Base-by-base conservation (phyloP, 2,888 invertebrate genomes). In the Papilio demoleus region DNA sequence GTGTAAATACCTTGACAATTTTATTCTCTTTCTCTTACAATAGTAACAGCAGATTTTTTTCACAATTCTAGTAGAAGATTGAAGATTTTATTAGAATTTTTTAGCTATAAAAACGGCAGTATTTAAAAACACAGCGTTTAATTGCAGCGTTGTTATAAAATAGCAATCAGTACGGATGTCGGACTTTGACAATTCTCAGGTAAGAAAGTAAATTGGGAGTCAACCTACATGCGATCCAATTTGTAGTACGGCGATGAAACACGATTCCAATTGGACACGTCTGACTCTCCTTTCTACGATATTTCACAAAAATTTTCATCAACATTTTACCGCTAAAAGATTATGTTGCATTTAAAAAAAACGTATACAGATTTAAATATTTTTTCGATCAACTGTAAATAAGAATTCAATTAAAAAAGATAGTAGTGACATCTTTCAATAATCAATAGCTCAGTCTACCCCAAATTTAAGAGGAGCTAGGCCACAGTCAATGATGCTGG, bases 221-320 rank as follows among this genome's bases (percentile, higher is more conserved):
- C 38, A 60, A 60, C 60, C 60, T 60, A 60, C 60, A 60, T 40
- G 38, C 60, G 60, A 40, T 60, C 60, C 60, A 60, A 60, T 60
- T 60, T 60, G 60, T 60, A 24, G 40, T 11, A 40, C 24, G 24
- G 60, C 60, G 38, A 24, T 60, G 60, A 60, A 60, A 60, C 60
- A 60, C 60, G 60, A 60, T 60, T 60, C 60, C 60, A 60, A 60
- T 60, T 60, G 60, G 40, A 60, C 60, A 60, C 60, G 60, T 60
- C 60, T 24, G 38, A 40, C 14, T 40, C 9, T 60, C 40, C 22
- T 24, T 40, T n/a, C 24, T 40, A 22, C 60, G 40, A 40, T 40
- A 60, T 24, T 60, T 38, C n/a, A n/a, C 38, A 60, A 40, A 60
- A 40, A 60, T 60, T 59, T 60, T 40, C 36, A 40, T 38, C 22